These are phyloP conservation scores for Steromphala cineraria DNA, from an alignment of 2,888 invertebrate species.

Conservation along the genomic window DNA sequence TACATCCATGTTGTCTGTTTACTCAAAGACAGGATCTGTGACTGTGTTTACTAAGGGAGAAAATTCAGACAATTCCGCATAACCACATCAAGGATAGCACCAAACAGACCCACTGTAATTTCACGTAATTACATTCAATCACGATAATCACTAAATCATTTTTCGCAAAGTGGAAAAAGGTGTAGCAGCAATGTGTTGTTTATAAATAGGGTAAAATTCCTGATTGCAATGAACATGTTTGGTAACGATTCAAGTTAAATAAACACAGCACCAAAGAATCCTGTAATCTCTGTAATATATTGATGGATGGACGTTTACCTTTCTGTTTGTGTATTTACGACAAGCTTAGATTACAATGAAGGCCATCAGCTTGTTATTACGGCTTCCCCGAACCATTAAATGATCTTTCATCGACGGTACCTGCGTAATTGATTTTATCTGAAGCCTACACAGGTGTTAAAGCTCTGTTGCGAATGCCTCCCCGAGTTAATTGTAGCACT, in stretches of 20 bases:
- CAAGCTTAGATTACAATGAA: neutral
- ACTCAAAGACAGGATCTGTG: no score
- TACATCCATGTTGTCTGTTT: no score
- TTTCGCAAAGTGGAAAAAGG: neutral
- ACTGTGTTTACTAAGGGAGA: no score
- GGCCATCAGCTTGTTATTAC: neutral
- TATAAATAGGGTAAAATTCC: neutral
- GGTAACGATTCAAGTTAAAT: neutral
- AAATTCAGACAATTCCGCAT: no score
- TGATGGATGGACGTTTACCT: neutral
- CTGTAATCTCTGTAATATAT: neutral
- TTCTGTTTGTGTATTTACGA: neutral
- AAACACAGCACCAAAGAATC: neutral
- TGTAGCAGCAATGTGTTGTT: neutral
- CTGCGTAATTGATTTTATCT: neutral
- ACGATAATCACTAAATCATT: neutral
- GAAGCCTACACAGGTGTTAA: neutral
- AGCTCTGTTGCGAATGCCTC: neutral
- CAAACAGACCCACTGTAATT: no score
- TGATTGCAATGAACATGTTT: neutral
- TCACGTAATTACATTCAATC: no score
- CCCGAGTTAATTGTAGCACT: neutral
- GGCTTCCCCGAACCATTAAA: neutral
- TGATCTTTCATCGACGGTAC: neutral
- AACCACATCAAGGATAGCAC: no score